Base-by-base conservation (phyloP, 1,140 invertebrate genomes). In the Aphelenchoides fujianensis region DNA sequence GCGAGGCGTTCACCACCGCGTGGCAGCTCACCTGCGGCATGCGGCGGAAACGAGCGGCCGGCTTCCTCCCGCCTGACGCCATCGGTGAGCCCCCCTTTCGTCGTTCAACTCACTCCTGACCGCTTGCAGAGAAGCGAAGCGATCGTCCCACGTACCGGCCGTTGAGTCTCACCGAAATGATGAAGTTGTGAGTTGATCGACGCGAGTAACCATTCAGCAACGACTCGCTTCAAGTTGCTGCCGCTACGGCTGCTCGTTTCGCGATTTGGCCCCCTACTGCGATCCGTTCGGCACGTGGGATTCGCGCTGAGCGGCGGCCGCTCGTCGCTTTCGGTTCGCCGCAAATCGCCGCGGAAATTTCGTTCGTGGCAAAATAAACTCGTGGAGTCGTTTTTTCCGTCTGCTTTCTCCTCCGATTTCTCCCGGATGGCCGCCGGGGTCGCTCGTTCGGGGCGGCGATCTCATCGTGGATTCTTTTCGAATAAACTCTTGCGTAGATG, bases 21-120 rank as follows among this genome's bases (percentile, higher is more conserved):
- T 73, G 71, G 71, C 71, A 73, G 52, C 30, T 73, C 19, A 74
- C 72, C 62, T 73, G 71, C 37, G 71, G 55, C 73, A 73, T 73
- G 71, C 23, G 32, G 53, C 55, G 64, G 37, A 70, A 70, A 70
- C 68, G 64, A 12, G 27, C 37, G 7, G 34, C 5, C 7, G n/a
- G n/a, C n/a, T n/a, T n/a, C n/a, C n/a, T n/a, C n/a, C n/a, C n/a
- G n/a, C n/a, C n/a, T n/a, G n/a, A n/a, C n/a, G n/a, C n/a, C n/a
- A n/a, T n/a, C n/a, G n/a, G n/a, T n/a, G n/a, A n/a, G n/a, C n/a
- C n/a, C n/a, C n/a, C n/a, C n/a, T n/a, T n/a, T n/a, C n/a, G n/a
- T n/a, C n/a, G n/a, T n/a, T n/a, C n/a, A n/a, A n/a, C n/a, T n/a
- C n/a, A n/a, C n/a, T 48, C 41, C 23, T 48, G 41, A 48, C 41